Evolutionary conservation across 2,888 invertebrate genomes (phyloP), one percentile per base, ranked within the genome.

Genomic region (Platycnemis pennipes): DNA sequence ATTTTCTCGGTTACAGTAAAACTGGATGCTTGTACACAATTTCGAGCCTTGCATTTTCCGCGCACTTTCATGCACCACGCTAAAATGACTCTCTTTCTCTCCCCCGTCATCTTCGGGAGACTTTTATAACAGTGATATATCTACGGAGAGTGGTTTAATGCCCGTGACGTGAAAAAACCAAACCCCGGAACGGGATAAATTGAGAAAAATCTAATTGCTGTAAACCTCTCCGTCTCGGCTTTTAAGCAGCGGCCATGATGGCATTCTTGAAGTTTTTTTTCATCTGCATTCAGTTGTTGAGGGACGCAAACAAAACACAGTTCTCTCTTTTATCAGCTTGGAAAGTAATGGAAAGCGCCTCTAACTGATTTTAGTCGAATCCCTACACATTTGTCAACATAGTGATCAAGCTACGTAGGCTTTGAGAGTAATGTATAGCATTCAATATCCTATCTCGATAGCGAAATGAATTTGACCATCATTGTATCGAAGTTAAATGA

Each of bases 1-100:
- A 77, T 77, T 77, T 77, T 77, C 77, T 77, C 77, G 77, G 77
- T 77, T 37, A 77, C 77, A 31, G 77, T 77, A 31, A 77, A 77
- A 31, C 77, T 77, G 77, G 77, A 77, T 77, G 77, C 37, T 77
- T 77, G 77, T 37, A 77, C 77, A 77, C 77, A 26, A 77, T 77
- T 77, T 77, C 77, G 37, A 77, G 77, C 37, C 31, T 77, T 37
- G 5, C 77, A 37, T 77, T 77, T 37, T 77, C 77, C 16, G 31
- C 8, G 26, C 16, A 37, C 37, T 77, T 77, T 77, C 37, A 77
- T 77, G 77, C 77, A 77, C 77, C 26, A 37, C 11, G 37, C 77
- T 77, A 37, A 77, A 77, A 77, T 37, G 77, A 11, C 31, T 77
- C 77, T 37, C 37, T 77, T 37, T 77, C 77, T 13, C 37, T 8